Conservation (phyloP, 2,113 vertebrate genomes). For the Haplochromis burtoni region DNA sequence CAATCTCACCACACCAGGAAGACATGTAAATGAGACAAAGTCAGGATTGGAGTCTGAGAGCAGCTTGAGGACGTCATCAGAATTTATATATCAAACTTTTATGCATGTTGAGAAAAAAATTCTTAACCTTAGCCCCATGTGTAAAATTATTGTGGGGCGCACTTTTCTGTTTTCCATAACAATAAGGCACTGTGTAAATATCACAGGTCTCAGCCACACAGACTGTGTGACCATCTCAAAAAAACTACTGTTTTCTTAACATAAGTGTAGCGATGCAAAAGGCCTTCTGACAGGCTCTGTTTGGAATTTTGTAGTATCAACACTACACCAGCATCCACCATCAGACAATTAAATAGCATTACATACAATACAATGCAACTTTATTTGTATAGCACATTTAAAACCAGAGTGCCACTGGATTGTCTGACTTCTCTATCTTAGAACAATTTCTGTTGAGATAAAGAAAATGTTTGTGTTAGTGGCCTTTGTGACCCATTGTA, state of each 20-base stretch:
- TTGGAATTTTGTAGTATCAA: background rate
- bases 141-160: background rate
- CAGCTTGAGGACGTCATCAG: background rate
- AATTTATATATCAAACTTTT: background rate
- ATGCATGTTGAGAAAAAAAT: background rate
- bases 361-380: background rate
- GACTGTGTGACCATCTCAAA: background rate
- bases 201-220: background rate
- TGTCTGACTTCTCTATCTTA: background rate
- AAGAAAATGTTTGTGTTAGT: background rate
- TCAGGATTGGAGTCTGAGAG: background rate
- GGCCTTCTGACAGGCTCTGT: background rate
- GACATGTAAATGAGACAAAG: background rate
- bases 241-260: background rate
- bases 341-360: background rate
- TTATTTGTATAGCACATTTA: background rate
- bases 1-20: background rate
- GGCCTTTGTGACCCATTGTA: background rate
- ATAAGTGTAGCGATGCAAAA: background rate
- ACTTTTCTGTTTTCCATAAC: background rate
- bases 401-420: background rate
- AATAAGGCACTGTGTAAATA: background rate
- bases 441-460: background rate
- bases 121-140: background rate
- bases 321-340: background rate